phyloP scores from a whole-genome alignment of 2,113 vertebrate genomes.

The zebrafish (Danio rerio) region GRCz12tu NC_133179.1:26143001-26143500 shows the following conservation, averaged over 20 bases:
- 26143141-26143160: not conserved
- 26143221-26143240: not conserved
- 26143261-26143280: not conserved
- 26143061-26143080: not conserved
- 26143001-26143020: not conserved
- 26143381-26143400: not conserved
- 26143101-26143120: too few species aligned
- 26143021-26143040: not conserved
- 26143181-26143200: not conserved
- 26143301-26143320: not conserved
- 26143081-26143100: not conserved
- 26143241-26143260: slow-evolving; percentile 4
- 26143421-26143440: too few species aligned
- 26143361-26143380: not conserved
- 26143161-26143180: not conserved
- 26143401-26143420: too few species aligned
- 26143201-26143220: not conserved
- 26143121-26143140: too few species aligned
- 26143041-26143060: not conserved
- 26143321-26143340: not conserved
- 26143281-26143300: not conserved
- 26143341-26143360: not conserved
- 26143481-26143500: too few species aligned
- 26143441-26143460: too few species aligned
- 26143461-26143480: too few species aligned